Conservation (phyloP, 2,113 vertebrate species). For the Peromyscus maniculatus region DNA sequence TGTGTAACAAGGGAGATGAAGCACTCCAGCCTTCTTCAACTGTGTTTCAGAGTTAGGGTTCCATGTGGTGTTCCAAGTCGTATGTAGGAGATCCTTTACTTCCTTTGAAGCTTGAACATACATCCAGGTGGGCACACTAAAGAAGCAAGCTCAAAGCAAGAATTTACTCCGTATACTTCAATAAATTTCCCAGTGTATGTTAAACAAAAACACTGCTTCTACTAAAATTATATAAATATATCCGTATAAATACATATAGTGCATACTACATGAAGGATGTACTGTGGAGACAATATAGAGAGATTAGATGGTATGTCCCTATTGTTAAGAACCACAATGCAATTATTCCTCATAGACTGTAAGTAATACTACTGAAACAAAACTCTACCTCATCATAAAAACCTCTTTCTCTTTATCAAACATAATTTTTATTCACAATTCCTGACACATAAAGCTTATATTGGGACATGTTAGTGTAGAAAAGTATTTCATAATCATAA, state of each 20-base stretch:
- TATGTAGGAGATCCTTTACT: background rate
- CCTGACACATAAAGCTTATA: background rate
- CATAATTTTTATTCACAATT: background rate
- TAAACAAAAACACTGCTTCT: background rate
- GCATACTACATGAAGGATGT: background rate
- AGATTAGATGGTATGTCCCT: background rate
- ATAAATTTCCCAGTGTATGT: background rate
- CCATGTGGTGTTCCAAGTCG: background rate
- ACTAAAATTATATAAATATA: background rate
- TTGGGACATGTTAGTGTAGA: background rate
- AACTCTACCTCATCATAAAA: slow-evolving; percentile 30
- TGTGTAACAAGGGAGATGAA: background rate
- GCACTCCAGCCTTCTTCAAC: background rate
- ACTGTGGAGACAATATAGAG: background rate
- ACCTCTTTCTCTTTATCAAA: slow-evolving; percentile 1
- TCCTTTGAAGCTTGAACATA: background rate
- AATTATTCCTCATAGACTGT: background rate
- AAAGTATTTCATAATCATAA: slow-evolving; percentile 32
- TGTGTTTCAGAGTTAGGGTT: background rate
- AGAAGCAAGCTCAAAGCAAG: background rate
- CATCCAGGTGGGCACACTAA: background rate
- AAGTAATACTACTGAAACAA: background rate
- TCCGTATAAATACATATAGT: no score
- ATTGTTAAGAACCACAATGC: background rate
- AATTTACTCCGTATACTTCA: background rate